Base-by-base conservation (phyloP, 2,797 vertebrate species). In the Lagocephalus sceleratus region DNA sequence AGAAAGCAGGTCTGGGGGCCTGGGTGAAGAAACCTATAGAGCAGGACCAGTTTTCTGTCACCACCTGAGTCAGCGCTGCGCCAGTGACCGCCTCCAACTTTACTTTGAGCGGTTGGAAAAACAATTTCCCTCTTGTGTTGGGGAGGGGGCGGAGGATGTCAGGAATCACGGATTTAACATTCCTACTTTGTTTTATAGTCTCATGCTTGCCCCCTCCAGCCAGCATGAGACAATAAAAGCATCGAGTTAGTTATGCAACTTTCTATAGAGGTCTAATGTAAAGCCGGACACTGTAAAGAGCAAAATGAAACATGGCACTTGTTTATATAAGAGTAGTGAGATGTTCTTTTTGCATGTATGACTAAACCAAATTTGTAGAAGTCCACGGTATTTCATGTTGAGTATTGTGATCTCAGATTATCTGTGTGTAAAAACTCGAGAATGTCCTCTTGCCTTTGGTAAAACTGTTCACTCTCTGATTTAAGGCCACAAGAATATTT, bases 1-100 rank as follows among this genome's bases (percentile, higher is more conserved):
- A 93, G 71, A 93, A 91, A 81, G 92, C 92, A 0, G 94, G 94
- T 23, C 91, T 97, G 10, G 96, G 96, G 0, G 91, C 91, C 66
- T 98, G 96, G 96, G 93, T 97, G 75, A 93, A 96, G 78, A 98
- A 98, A 59, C 96, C 96, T 9, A 91, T 90, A 0, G 95, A 96
- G 73, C 95, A 95, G 85, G 96, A 98, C 88, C 95, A 94, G 85
- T 98, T 98, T 79, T 84, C 92, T 0, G 91, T 94, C 52, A 83
- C 61, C 38, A 61, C 66, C 70, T 88, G 78, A 87, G 26, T 6
- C 0, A 5, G 17, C 0, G 4, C 20, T 29, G 25, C 0, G 20
- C 5, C n/a, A 12, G 25, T 2, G 47, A 5, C 10, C 32, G 5
- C 21, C 20, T 51, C 17, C 16, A 12, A n/a, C 41, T 50, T 49